These are phyloP conservation scores for Pogonomyrmex californicus DNA, from an alignment of 1,140 invertebrate species.

Conservation along the genomic window DNA sequence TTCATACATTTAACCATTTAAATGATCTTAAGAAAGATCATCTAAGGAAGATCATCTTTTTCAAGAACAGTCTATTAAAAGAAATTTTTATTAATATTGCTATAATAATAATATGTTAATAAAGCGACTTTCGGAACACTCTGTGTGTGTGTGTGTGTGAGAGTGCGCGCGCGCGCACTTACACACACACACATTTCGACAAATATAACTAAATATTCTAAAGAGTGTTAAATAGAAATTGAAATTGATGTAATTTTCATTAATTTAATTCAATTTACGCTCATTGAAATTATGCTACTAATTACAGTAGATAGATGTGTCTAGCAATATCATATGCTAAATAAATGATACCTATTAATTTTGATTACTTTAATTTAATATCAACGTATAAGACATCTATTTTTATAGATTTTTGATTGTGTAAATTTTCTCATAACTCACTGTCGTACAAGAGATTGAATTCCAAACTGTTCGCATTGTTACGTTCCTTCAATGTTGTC, in stretches of 20 bases:
- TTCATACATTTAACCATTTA: not conserved
- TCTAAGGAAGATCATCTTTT: not conserved
- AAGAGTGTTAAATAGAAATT: slow-evolving; percentile 8
- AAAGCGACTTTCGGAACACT: slow-evolving; percentile 23
- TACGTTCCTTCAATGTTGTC: slow-evolving; percentile 38
- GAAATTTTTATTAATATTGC: not conserved
- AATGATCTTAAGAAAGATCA: not conserved
- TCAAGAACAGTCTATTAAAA: not conserved
- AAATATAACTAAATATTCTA: slow-evolving; percentile 9
- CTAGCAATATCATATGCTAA: slow-evolving; percentile 16
- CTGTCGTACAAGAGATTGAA: not conserved
- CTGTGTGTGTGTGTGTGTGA: not conserved
- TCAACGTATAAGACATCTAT: slow-evolving; percentile 43
- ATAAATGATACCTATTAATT: slow-evolving; percentile 42
- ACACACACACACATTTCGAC: slow-evolving; percentile 16
- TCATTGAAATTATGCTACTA: not conserved
- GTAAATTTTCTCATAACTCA: slow-evolving; percentile 29
- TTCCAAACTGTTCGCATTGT: slow-evolving; percentile 31
- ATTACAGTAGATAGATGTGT: slow-evolving; percentile 8
- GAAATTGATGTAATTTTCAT: slow-evolving; percentile 7
- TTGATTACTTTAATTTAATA: slow-evolving; percentile 52
- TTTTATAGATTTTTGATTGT: slow-evolving; percentile 36
- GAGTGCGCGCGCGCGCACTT: too few species aligned
- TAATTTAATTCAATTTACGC: slow-evolving; percentile 14
- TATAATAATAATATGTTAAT: not conserved